Percentiles rank a stretch among this genome's conserved stretches.
Evolutionary conservation across 1,140 invertebrate genomes (phyloP).

Genomic region (Delia radicum): DNA sequence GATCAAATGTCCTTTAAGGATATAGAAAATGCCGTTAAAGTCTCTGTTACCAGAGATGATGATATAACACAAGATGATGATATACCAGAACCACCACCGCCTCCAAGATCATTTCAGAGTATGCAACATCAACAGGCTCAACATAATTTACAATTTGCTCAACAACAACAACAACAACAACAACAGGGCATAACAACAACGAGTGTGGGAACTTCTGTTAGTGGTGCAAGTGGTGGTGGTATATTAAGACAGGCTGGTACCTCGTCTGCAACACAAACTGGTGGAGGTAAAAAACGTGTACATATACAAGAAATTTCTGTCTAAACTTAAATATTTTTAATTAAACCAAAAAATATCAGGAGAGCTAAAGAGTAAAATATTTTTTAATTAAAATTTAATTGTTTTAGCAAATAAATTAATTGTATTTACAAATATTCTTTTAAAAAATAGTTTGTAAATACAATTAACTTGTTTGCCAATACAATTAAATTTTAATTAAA

Average conservation of each 20-base stretch:
- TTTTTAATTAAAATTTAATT: no score
- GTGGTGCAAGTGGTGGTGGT: slow-evolving; percentile 44
- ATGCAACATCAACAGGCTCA: slow-evolving; percentile 44
- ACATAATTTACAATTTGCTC: no score
- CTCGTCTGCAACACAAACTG: slow-evolving; percentile 54
- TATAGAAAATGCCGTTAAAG: slow-evolving; percentile 59
- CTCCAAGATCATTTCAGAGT: slow-evolving; percentile 59
- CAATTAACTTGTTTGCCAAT: no score
- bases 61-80: slow-evolving; percentile 59
- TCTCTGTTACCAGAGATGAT: slow-evolving; percentile 49
- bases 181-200: background rate
- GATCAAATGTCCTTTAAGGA: slow-evolving; percentile 56
- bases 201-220: no score
- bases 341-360: background rate
- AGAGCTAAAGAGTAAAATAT: no score
- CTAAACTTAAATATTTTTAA: slow-evolving; percentile 62
- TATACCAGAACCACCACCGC: slow-evolving; percentile 70
- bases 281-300: slow-evolving; percentile 78
- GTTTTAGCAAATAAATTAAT: no score
- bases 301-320: slow-evolving; percentile 87
- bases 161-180: slow-evolving; percentile 39
- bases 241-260: slow-evolving; percentile 63
- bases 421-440: no score
- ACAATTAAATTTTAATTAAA: background rate
- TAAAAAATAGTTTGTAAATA: no score